Base-by-base conservation (phyloP, 2,113 vertebrate genomes). In the Thomomys bottae region DNA sequence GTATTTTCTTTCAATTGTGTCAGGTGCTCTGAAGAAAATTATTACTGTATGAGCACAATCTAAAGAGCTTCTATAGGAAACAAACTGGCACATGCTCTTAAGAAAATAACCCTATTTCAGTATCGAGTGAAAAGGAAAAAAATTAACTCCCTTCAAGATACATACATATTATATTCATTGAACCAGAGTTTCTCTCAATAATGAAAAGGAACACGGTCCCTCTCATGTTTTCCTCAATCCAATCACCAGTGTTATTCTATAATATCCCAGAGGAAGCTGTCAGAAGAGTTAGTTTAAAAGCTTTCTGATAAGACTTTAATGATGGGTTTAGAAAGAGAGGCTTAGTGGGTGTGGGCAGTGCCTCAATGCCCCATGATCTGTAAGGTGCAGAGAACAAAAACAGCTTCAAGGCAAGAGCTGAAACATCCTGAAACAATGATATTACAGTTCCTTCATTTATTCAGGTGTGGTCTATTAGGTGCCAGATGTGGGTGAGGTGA, bases 91-190 rank as follows among this genome's bases (percentile, higher is more conserved):
- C 66, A 95, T 91, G 87, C 96, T 94, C 96, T 97, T 96, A 96
- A 97, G 96, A 93, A 97, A 97, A 97, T 96, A 94, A 92, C 32
- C 26, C 89, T 91, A 82, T 96, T 97, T 97, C 81, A 78, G 66
- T 89, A 94, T 94, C 89, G 88, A 97, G 83, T 92, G 73, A 91
- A 91, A 96, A 96, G 66, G 1, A 10, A 80, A 92, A 82, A 91
- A 95, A 95, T 92, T 78, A 93, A 89, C 92, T 96, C 94, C 45
- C 79, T 95, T 96, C 93, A 95, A 79, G n/a, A 79, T 78, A 79
- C 40, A 89, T 40, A 71, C 32, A 21, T 76, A 32, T 68, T 61
- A 28, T 61, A 59, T 94, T 93, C 92, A 95, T 72, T 93, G 96
- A 96, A 76, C n/a, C 49, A 79, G 78, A 96, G 14, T 76, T 88